phyloP scores from a whole-genome alignment of 2,888 invertebrate species.

The Ceratothoa steindachneri region DNA sequence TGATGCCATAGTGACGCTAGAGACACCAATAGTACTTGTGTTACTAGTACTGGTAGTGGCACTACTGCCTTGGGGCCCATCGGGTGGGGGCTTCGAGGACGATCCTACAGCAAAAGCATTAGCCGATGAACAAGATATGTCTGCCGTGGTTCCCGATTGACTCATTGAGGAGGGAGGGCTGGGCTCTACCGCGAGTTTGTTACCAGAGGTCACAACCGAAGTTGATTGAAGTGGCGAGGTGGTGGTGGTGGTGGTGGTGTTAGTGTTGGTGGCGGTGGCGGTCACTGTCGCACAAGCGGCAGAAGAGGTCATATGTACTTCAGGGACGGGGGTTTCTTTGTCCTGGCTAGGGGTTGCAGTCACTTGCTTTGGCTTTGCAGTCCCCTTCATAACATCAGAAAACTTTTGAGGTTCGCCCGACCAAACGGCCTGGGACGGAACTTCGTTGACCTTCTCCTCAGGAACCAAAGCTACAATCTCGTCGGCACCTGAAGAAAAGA shows the following conservation, averaged over 20 bases:
- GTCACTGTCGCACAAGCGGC: constrained; percentile 9
- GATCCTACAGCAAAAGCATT: neutral
- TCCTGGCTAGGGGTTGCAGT: constrained; percentile 7
- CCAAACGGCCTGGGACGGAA: constrained; percentile 20
- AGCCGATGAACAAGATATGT: neutral
- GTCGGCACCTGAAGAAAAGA: constrained; percentile 50
- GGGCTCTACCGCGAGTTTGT: neutral
- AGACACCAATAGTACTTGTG: neutral
- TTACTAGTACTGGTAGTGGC: neutral
- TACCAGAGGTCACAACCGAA: neutral
- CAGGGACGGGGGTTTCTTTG: neutral
- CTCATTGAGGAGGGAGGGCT: neutral
- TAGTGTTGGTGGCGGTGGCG: neutral
- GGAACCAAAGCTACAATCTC: constrained; percentile 16
- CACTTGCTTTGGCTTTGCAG: constrained; percentile 57
- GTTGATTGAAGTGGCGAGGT: too few relatives aligned
- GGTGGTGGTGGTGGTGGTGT: neutral
- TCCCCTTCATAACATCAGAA: constrained; percentile 74
- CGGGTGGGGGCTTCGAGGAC: neutral
- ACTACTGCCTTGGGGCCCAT: neutral
- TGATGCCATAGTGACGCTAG: neutral
- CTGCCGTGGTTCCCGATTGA: neutral
- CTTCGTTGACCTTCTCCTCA: constrained; percentile 28
- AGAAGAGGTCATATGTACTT: too few relatives aligned
- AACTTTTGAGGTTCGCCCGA: constrained; percentile 54